A percentile compares a stretch with the other conserved stretches of the same genome.
These are phyloP conservation scores for Sebastes iracundus DNA, from an alignment of 2,797 vertebrate genomes.

Conservation along the genomic window DNA sequence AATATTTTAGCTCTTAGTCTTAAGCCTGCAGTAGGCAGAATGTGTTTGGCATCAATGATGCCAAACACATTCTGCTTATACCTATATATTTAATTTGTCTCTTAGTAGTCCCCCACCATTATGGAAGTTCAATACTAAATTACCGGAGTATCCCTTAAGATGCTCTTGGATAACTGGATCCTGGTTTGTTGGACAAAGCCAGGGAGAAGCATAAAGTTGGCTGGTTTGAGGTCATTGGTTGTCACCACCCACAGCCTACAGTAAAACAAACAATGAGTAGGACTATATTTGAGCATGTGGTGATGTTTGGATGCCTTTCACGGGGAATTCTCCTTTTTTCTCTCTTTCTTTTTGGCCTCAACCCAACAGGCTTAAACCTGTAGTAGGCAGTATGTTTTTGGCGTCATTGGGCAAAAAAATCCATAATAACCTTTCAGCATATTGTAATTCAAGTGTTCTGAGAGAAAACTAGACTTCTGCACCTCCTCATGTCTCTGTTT, in stretches of 20 bases:
- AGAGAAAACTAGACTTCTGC: too few relatives aligned
- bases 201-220: not conserved
- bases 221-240: not conserved
- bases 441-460: too few relatives aligned
- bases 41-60: too few relatives aligned
- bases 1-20: not conserved
- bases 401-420: too few relatives aligned
- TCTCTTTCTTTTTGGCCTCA: not conserved
- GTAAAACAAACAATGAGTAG: constrained; percentile 24
- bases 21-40: not conserved
- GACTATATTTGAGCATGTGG: not conserved
- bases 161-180: not conserved
- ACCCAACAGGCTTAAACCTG: not conserved
- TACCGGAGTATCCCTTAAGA: not conserved
- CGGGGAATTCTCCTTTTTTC: not conserved
- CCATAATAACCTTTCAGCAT: too few relatives aligned
- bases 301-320: constrained; percentile 4
- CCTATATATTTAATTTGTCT: not conserved
- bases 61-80: too few relatives aligned
- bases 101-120: too few relatives aligned
- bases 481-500: too few relatives aligned
- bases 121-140: not conserved
- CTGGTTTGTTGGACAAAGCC: not conserved
- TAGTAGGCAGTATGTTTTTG: too few relatives aligned
- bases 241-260: not conserved